Evolutionary conservation across 2,888 invertebrate genomes (phyloP), one percentile per base, ranked within the genome.

Genomic region (Dysmachus trigonus): DNA sequence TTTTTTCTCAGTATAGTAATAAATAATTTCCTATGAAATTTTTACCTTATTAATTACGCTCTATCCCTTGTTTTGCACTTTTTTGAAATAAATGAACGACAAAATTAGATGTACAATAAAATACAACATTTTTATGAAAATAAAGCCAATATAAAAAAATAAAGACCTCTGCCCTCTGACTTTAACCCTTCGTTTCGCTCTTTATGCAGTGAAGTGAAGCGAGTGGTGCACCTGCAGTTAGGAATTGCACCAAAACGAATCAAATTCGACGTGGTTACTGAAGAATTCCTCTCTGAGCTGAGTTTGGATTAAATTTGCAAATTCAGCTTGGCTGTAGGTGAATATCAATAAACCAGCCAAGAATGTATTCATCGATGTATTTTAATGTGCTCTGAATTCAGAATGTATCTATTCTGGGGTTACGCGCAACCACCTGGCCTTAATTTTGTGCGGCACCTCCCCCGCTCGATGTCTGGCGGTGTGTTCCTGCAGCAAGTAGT

Each of bases 341-440:
- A 27, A 47, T 77, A 27, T 77, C 77, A 77, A 77, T 77, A 77
- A 77, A 77, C 77, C 47, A n/a, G 15, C 47, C 41, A 77, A 77
- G 77, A 77, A 77, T 47, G 30, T 1, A 47, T 15, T 47, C 47
- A 47, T 77, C 47, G 77, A 77, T 47, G 47, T 77, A 77, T 77
- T 77, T 77, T 77, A 77, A 47, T 77, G 77, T 31, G 30, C 13
- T 18, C 77, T 33, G 47, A 77, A 41, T 77, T n/a, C 27, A 13
- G 30, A 77, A 41, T 10, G 27, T 30, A 77, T 77, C 77, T 77
- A 77, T 77, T 77, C 47, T 31, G 13, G 47, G 27, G 41, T 77
- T 41, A 47, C 47, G 27, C 30, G 47, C 22, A 27, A 30, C 77
- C 77, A 77, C 77, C 76, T 76, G 76, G n/a, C 38, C 76, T 76